Evolutionary conservation across 1,140 invertebrate species (phyloP).

Genomic region (Drosophila repleta): DNA sequence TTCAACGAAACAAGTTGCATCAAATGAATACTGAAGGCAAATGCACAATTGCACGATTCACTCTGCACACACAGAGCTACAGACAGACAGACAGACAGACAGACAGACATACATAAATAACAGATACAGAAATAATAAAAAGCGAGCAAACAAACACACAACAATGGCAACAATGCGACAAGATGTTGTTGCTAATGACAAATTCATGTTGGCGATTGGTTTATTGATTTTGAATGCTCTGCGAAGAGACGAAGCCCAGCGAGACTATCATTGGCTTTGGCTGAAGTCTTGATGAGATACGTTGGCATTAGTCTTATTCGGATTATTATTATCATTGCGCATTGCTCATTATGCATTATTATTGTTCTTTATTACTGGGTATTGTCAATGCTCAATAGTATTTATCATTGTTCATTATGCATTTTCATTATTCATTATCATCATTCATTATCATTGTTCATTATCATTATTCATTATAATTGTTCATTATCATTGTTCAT

Average conservation of each 20-base stretch:
- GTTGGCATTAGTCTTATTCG: no score
- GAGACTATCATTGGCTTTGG: background rate
- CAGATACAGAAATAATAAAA: background rate
- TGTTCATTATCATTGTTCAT: no score
- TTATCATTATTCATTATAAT: background rate
- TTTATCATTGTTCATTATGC: no score
- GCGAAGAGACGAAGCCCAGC: background rate
- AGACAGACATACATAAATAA: no score
- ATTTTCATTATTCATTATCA: background rate
- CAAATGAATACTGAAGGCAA: slow-evolving; percentile 65
- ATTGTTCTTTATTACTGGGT: background rate
- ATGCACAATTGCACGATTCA: slow-evolving; percentile 63
- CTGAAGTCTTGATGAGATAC: background rate
- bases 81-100: no score
- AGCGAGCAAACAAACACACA: slow-evolving; percentile 7
- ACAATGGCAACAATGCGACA: slow-evolving; percentile 15
- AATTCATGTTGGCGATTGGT: slow-evolving; percentile 55
- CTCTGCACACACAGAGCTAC: slow-evolving; percentile 24
- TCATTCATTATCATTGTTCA: background rate
- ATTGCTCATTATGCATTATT: no score
- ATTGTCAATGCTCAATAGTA: background rate
- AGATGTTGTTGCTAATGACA: slow-evolving; percentile 65
- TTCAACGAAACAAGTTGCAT: slow-evolving; percentile 62
- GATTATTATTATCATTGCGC: no score
- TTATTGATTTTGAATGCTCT: slow-evolving; percentile 23